Evolutionary conservation across 2,888 invertebrate species (phyloP), one percentile per base, ranked within the genome.

Genomic region (Eupithecia subfuscata): DNA sequence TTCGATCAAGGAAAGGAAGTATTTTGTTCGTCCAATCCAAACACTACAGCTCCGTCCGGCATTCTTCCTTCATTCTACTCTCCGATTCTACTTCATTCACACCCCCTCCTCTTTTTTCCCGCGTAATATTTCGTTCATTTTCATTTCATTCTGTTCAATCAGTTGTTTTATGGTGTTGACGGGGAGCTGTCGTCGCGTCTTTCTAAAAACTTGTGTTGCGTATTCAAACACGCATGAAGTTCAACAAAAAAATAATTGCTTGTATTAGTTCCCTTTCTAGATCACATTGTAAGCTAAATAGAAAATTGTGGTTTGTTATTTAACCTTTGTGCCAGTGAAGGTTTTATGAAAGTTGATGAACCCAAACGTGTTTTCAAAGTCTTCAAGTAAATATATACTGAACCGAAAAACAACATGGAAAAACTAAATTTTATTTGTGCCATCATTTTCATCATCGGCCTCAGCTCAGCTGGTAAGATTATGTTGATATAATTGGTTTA

Each of bases 381-480:
- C 40, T 67, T 40, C 14, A 40, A 30, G 14, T 43, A 67, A 43
- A 67, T 12, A n/a, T n/a, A n/a, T n/a, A 56, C 56, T 60, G 14
- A 60, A 60, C 60, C 12, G 12, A 60, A 60, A 60, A 60, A 43
- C 12, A 75, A 72, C 75, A 91, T 92, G 91, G 86, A 80, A 82
- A 90, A 76, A 77, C 73, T 86, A 85, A 81, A 86, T 79, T 74
- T 87, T 76, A 79, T 90, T 83, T 84, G 85, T 82, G 85, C 87
- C 84, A 86, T 90, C 65, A 80, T 90, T 71, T 65, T 88, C 60
- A 78, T 90, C 77, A 77, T 89, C 70, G 77, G 84, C 74, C 14
- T 76, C 69, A 85, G 85, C 82, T 78, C 84, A 75, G 83, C 86
- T 52, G 91, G 92, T 93, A 88, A 91, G 92, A 87, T 75, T 45